A percentile compares a stretch with the other conserved stretches of the same genome.
Conservation (phyloP, 53 echinoderm and acorn worm species). For the Arbacia lixula region DNA sequence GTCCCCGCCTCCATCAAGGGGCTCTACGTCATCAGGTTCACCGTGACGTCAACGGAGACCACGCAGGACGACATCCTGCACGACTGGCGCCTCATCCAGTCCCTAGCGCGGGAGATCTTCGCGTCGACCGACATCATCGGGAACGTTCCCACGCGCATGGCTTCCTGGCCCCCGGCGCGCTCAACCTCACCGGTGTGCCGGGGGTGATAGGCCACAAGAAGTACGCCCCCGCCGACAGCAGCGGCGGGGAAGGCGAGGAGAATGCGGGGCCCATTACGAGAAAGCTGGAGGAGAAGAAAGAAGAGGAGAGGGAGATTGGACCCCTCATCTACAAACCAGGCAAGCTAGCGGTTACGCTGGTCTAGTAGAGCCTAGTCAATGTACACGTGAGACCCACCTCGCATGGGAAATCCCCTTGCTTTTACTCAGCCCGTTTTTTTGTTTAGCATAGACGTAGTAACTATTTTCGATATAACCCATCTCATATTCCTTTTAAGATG, state of each 20-base stretch:
- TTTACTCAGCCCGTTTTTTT: not conserved
- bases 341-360: conserved; percentile 39
- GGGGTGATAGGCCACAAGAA: conserved; percentile 14
- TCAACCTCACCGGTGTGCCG: conserved; percentile 40
- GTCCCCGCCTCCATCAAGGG: conserved; percentile 94
- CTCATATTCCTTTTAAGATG: too few species aligned
- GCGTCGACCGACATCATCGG: conserved; percentile 62
- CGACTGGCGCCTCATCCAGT: conserved; percentile 92
- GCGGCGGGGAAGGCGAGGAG: conserved; percentile 23
- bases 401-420: conserved; percentile 1
- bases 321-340: conserved; percentile 35
- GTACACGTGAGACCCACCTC: conserved; percentile 31
- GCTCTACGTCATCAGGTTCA: conserved; percentile 90
- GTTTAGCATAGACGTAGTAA: too few species aligned
- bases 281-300: conserved; percentile 10
- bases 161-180: conserved; percentile 89
- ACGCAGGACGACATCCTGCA: conserved; percentile 81
- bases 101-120: conserved; percentile 72
- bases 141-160: conserved; percentile 67
- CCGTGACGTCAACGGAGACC: conserved; percentile 91
- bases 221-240: conserved; percentile 14
- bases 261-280: not conserved
- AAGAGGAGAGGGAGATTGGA: conserved; percentile 14
- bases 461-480: too few species aligned
- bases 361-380: not conserved